Evolutionary conservation across 2,888 invertebrate species (phyloP), one percentile per base, ranked within the genome.

Genomic region (Xanthorhoe spadicearia): DNA sequence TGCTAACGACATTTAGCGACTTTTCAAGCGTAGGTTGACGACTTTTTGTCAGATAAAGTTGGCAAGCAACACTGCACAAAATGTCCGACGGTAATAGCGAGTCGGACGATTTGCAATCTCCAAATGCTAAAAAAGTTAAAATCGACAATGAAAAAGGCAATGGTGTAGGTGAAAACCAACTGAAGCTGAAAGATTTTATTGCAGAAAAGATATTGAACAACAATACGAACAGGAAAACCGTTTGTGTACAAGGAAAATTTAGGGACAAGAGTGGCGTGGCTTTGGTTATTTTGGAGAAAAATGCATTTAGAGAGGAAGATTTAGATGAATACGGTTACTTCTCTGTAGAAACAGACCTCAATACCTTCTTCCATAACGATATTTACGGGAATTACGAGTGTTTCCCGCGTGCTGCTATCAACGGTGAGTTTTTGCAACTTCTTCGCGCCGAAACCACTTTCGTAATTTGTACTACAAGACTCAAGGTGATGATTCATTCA

Each of bases 341-440:
- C 77, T 94, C 94, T 38, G 86, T 88, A 9, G 94, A 95, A 0
- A 94, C 95, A 19, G 85, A 88, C 66, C 86, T 96, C 2, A 90
- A 94, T 38, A 95, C 95, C 70, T 93, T 94, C 64, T 96, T 96
- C 81, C 94, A 95, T 35, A 98, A 98, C 90, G 97, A 98, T 85
- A 96, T 97, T 82, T 98, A 98, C 84, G 96, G 96, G 13, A 96
- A 96, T 82, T 98, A 96, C 83, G 95, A 95, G 80, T 96, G 96
- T 87, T 95, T 94, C 75, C 96, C 96, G 0, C 89, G 88, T 6
- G 78, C 92, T 19, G 87, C 94, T 35, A 83, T 95, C 23, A 96
- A 96, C 82, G 95, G 97, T 97, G 86, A 93, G 93, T 77, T 43
- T 13, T 38, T 13, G 38, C 38, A 43, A 43, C 38, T 6, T 13